Evolutionary conservation across 2,113 vertebrate genomes (phyloP), one percentile per base, ranked within the genome.

Genomic region (Clarias batrachus): DNA sequence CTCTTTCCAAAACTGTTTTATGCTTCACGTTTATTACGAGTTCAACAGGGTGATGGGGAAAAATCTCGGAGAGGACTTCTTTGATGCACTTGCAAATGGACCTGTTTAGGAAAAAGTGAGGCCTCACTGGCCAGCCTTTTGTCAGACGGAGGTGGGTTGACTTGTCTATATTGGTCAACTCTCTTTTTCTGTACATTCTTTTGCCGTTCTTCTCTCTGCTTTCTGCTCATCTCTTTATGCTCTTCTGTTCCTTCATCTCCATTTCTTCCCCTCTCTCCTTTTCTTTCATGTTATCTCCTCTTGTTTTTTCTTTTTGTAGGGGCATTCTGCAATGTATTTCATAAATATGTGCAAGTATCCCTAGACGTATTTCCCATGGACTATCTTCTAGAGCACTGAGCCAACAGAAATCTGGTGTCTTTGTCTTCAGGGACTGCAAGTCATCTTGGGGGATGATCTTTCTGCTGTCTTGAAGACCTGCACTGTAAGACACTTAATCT

Each of bases 51-150:
- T 79, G 4, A 14, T 79, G 4, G 76, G 80, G 14, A 90, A 68
- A 84, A 86, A 86, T 86, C 80, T 90, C 56, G 56, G 65, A 87
- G 88, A 82, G 16, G 23, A 83, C 54, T 88, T 90, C 66, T 81
- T 88, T 70, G 87, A 77, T 83, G 65, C 84, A 16, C 87, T 86
- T 19, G 89, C 81, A 82, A 3, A 84, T 90, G 33, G 84, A 88
- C 27, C 27, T 86, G 21, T 90, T 87, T 37, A 84, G 66, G 27
- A 83, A 76, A 56, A 86, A 88, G 84, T 86, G 27, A 85, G 83
- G 86, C 59, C 78, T 87, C 25, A 30, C 41, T 16, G 66, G n/a
- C 6, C 63, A 86, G 63, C n/a, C 76, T 65, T 77, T 90, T 21
- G 66, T 25, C 62, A 89, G 48, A 83, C 81, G 81, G 84, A 89